Conservation (phyloP, 1,140 invertebrate species). For the Orchesella cincta region DNA sequence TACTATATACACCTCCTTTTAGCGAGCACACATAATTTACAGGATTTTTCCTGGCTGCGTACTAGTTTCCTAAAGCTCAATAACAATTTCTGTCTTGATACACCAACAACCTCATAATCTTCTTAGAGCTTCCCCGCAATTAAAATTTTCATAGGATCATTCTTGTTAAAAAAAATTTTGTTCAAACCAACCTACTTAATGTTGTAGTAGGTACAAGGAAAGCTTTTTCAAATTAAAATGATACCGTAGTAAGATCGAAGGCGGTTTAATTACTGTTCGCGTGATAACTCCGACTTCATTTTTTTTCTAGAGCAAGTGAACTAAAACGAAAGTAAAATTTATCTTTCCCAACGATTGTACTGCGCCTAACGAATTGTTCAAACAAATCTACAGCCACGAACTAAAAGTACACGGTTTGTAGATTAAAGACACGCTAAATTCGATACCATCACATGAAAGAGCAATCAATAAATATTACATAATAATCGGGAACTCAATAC, state of each 20-base stretch:
- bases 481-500: background rate
- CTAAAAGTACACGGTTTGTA: too few relatives aligned
- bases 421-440: too few relatives aligned
- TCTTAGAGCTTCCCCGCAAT: background rate
- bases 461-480: background rate
- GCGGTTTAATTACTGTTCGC: background rate
- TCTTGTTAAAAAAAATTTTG: background rate
- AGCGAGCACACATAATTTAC: background rate
- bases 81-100: too few relatives aligned
- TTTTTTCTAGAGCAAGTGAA: too few relatives aligned
- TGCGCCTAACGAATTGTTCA: too few relatives aligned
- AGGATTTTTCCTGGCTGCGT: too few relatives aligned
- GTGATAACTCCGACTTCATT: background rate
- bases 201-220: background rate
- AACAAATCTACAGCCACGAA: too few relatives aligned
- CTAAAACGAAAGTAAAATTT: background rate
- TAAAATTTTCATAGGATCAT: background rate
- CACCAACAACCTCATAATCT: background rate
- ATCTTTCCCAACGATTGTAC: background rate
- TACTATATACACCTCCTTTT: conserved; percentile 15
- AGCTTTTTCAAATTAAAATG: background rate
- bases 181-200: background rate
- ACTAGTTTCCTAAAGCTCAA: too few relatives aligned
- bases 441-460: background rate
- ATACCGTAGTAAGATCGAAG: background rate